Evolutionary conservation across 2,797 vertebrate species (phyloP).

Genomic region (Cheirogaleus major): DNA sequence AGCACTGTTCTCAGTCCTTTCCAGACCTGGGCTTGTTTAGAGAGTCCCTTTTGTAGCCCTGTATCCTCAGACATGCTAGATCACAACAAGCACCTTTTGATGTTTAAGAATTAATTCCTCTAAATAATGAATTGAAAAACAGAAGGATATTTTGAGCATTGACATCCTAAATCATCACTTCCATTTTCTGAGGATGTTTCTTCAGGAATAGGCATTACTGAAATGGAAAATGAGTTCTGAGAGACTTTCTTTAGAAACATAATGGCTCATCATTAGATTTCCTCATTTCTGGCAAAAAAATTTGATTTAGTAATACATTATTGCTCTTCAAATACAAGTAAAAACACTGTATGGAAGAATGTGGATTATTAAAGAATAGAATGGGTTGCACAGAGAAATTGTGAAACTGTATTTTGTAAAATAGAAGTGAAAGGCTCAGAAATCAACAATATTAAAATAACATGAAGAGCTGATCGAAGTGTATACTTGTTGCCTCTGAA

Average conservation of each 20-base stretch:
- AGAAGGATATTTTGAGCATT: not conserved
- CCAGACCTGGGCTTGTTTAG: not conserved
- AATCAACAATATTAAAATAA: not conserved
- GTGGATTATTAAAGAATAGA: not conserved
- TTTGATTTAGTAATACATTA: not conserved
- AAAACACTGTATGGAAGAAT: not conserved
- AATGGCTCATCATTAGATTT: not conserved
- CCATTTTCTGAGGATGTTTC: constrained; percentile 4
- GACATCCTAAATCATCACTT: not conserved
- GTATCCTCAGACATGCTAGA: constrained; percentile 1
- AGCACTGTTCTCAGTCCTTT: not conserved
- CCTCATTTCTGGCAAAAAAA: not conserved
- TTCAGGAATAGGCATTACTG: not conserved
- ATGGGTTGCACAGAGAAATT: not conserved
- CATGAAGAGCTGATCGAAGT: not conserved
- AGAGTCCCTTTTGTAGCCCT: not conserved
- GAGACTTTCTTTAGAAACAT: constrained; percentile 7
- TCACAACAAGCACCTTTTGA: not conserved
- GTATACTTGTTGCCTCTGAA: not conserved
- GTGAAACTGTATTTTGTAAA: not conserved
- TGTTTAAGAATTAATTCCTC: constrained; percentile 52
- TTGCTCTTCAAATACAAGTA: not conserved
- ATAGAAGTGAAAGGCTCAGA: constrained; percentile 5
- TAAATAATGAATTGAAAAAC: constrained; percentile 40
- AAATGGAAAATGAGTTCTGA: not conserved